Evolutionary conservation across 2,113 vertebrate species (phyloP).

Genomic region (Parus major): DNA sequence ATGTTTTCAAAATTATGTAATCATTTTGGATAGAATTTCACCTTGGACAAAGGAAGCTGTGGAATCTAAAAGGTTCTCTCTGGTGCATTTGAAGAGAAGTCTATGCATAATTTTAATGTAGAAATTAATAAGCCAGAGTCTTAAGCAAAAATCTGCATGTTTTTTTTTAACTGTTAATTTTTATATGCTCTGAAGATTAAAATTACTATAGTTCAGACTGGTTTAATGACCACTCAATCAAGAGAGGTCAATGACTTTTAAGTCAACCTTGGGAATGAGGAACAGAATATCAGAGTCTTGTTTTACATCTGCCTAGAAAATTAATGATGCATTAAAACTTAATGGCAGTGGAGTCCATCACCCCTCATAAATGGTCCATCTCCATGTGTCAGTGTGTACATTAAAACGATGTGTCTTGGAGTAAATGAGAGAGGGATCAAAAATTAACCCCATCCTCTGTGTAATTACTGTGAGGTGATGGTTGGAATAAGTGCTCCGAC

Average conservation of each 20-base stretch:
- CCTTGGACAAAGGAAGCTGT: background rate
- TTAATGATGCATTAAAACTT: slow-evolving; percentile 65
- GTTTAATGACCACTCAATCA: slow-evolving; percentile 51
- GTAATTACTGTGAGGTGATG: background rate
- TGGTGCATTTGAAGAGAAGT: background rate
- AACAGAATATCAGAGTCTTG: slow-evolving; percentile 9
- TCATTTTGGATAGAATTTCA: background rate
- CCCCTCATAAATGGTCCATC: slow-evolving; percentile 36
- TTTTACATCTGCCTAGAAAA: slow-evolving; percentile 54
- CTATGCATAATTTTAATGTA: background rate
- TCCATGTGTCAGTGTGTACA: slow-evolving; percentile 40
- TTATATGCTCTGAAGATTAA: slow-evolving; percentile 42
- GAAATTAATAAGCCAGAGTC: background rate
- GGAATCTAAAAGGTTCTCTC: background rate
- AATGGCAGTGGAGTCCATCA: slow-evolving; percentile 37
- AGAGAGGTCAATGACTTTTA: slow-evolving; percentile 46
- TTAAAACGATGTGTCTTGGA: slow-evolving; percentile 20
- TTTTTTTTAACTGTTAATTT: slow-evolving; percentile 37
- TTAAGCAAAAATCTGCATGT: background rate
- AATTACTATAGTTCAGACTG: slow-evolving; percentile 16
- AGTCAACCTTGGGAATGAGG: slow-evolving; percentile 47
- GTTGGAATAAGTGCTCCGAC: background rate
- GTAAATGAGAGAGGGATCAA: slow-evolving; percentile 29
- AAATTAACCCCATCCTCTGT: slow-evolving; percentile 49
- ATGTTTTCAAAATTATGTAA: background rate